A percentile compares a stretch with the other conserved stretches of the same genome.
Conservation (phyloP, 2,797 vertebrate genomes). For the Lacerta viridis region DNA sequence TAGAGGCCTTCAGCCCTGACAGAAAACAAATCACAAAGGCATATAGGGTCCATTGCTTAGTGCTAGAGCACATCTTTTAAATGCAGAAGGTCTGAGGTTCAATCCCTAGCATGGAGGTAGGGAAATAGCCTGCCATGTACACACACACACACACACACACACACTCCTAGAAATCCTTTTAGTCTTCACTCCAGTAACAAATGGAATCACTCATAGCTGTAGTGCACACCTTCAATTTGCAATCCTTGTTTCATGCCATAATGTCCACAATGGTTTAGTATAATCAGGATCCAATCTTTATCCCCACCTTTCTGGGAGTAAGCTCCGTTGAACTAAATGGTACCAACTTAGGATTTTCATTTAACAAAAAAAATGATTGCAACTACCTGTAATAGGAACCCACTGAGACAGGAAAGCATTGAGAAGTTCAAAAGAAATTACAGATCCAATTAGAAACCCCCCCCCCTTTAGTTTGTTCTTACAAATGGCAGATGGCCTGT, state of each 20-base stretch:
- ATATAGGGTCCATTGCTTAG: too few species aligned
- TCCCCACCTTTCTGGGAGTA: neutral
- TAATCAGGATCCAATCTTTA: neutral
- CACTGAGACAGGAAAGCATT: neutral
- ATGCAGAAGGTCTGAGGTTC: too few species aligned
- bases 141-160: neutral
- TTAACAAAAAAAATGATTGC: neutral
- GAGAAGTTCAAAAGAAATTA: conserved; percentile 3
- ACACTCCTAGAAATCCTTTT: too few species aligned
- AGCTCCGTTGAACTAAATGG: neutral
- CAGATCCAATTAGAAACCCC: neutral
- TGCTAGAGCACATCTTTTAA: too few species aligned
- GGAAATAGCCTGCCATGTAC: neutral
- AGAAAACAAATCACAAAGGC: too few species aligned
- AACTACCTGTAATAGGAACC: neutral
- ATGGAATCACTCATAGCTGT: neutral
- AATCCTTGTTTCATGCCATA: neutral
- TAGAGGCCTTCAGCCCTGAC: neutral
- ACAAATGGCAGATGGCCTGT: neutral
- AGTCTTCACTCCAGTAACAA: neutral
- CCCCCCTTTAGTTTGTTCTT: neutral
- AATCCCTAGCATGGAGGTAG: too few species aligned
- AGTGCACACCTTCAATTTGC: neutral
- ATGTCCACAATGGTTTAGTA: neutral
- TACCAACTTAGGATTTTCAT: neutral